Base-by-base conservation (phyloP, 2,113 vertebrate species). In the Procavia capensis region DNA sequence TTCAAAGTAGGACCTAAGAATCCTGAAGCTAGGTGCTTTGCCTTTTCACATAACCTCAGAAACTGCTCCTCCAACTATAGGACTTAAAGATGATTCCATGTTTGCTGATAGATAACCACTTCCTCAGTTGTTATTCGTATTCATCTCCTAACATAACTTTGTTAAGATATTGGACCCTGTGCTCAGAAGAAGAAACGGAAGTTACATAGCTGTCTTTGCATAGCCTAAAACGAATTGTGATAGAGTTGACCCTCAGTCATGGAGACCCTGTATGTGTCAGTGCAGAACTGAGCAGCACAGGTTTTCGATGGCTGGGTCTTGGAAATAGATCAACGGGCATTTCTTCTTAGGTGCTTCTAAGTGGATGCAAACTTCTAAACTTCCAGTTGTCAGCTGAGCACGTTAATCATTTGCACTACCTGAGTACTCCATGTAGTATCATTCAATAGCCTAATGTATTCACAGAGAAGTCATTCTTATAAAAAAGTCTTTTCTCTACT, bases 81-180 rank as follows among this genome's bases (percentile, higher is more conserved):
- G 87, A 86, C 17, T 93, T 90, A 91, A 93, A 29, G 9, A 57
- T 90, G 34, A 14, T 24, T 11, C 9, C 22, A 59, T 59, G 59
- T 90, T 94, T 96, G 90, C 64, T 95, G 34, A 82, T 85, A 90
- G 54, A 45, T 59, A 96, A 79, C 0, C 8, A 89, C 70, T 22
- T 92, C 50, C 43, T 88, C 76, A 95, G 31, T 16, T 97, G 24
- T 80, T 34, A 83, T 95, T 47, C 85, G 82, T 54, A 81, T 59
- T 94, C 4, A 80, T 87, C 9, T 47, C 72, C 9, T 85, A 13
- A 50, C 59, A 91, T 54, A 66, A 25, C 16, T 90, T 92, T 89
- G 36, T 92, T 41, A 89, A 81, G 47, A 95, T 70, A 76, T 64
- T 86, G 11, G 41, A 10, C 22, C 85, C 47, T 50, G 2, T 64